phyloP scores from a whole-genome alignment of 1,140 invertebrate genomes.

The Orius laevigatus region DNA sequence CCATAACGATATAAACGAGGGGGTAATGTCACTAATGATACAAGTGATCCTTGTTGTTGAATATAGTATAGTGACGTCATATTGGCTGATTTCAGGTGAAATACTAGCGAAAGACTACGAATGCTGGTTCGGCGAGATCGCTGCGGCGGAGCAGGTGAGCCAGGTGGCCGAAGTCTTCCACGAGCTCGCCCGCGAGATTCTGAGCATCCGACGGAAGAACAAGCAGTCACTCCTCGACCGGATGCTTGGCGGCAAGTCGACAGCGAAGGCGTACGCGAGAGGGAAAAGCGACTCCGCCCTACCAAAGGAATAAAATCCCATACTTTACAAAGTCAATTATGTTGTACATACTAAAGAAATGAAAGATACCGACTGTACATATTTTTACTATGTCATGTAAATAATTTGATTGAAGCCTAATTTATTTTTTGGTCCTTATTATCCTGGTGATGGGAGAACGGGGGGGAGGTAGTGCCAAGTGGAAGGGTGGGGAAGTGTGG shows the following conservation, averaged over 20 bases:
- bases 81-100: constrained; percentile 37
- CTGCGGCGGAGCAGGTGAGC: constrained; percentile 68
- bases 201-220: constrained; percentile 55
- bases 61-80: neutral
- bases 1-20: no score
- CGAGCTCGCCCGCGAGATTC: constrained; percentile 64
- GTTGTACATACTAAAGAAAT: no score
- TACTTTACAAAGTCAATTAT: no score
- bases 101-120: constrained; percentile 75
- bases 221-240: constrained; percentile 66
- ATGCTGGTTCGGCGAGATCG: constrained; percentile 75
- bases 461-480: no score
- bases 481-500: no score
- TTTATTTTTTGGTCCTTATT: no score
- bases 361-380: no score
- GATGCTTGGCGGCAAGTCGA: constrained; percentile 60
- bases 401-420: no score
- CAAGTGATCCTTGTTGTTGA: neutral
- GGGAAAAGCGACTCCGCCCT: constrained; percentile 47
- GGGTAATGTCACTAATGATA: neutral
- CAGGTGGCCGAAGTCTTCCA: constrained; percentile 69
- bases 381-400: no score
- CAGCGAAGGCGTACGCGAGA: constrained; percentile 49
- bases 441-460: no score
- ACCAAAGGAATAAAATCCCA: no score